Evolutionary conservation across 2,888 invertebrate genomes (phyloP).

Genomic region (Furcula furcula): DNA sequence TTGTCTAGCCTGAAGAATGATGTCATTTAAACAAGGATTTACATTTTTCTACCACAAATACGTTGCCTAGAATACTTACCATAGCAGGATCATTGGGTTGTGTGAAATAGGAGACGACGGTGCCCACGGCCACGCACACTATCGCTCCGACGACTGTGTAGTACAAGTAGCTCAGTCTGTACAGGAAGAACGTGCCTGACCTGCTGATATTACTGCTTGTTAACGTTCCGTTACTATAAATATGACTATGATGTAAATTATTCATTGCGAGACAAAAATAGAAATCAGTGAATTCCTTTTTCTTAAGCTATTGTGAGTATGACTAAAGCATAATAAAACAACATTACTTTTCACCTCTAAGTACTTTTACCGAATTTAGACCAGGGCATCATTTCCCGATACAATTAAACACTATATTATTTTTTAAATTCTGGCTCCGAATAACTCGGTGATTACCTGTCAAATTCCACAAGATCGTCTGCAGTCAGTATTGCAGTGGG

Average conservation of each 20-base stretch:
- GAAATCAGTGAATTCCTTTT: constrained; percentile 14
- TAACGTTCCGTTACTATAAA: constrained; percentile 13
- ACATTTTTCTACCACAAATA: too few relatives aligned
- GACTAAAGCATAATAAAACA: too few relatives aligned
- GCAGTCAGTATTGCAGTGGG: constrained; percentile 24
- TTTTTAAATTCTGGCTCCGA: too few relatives aligned
- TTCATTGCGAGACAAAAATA: constrained; percentile 5
- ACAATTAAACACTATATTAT: too few relatives aligned
- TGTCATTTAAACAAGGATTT: too few relatives aligned
- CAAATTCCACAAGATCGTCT: constrained; percentile 43
- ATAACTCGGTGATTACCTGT: too few relatives aligned
- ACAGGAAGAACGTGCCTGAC: constrained; percentile 84
- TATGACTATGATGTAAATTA: constrained; percentile 11
- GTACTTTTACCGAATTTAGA: too few relatives aligned
- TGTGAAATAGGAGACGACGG: constrained; percentile 86
- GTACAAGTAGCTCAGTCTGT: constrained; percentile 88
- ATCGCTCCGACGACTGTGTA: constrained; percentile 88
- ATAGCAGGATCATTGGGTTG: constrained; percentile 82
- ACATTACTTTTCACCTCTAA: too few relatives aligned
- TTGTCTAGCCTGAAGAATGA: too few relatives aligned
- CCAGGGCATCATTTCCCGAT: too few relatives aligned
- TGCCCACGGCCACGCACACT: constrained; percentile 84
- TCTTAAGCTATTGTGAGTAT: too few relatives aligned
- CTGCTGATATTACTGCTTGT: constrained; percentile 41
- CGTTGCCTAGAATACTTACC: too few relatives aligned